Evolutionary conservation across 1,140 invertebrate species (phyloP).

Genomic region (Tetranychus cinnabarinus): DNA sequence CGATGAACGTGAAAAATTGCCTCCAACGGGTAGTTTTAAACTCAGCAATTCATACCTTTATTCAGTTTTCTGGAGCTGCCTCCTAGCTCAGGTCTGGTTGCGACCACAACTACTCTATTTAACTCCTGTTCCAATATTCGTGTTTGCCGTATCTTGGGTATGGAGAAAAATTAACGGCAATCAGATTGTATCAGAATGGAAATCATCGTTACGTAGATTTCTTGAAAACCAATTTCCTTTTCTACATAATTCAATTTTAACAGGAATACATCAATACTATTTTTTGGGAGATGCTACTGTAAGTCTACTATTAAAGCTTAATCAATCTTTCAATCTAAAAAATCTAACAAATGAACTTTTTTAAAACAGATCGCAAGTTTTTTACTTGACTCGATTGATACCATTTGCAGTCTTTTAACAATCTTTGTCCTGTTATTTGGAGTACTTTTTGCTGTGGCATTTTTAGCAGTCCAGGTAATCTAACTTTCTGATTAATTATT

Average conservation of each 20-base stretch:
- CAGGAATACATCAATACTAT: neutral
- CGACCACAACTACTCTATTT: constrained; percentile 41
- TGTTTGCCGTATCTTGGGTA: constrained; percentile 22
- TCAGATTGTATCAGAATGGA: neutral
- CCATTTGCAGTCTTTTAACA: constrained; percentile 25
- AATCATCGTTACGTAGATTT: neutral
- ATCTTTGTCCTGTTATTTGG: constrained; percentile 25
- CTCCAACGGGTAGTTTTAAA: constrained; percentile 9
- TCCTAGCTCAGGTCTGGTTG: constrained; percentile 41
- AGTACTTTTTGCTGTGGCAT: constrained; percentile 21
- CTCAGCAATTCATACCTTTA: constrained; percentile 36
- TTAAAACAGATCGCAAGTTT: constrained; percentile 20
- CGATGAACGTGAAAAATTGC: neutral
- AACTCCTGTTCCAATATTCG: constrained; percentile 34
- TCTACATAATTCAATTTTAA: constrained; percentile 1
- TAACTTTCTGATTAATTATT: neutral
- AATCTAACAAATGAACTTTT: too few species aligned
- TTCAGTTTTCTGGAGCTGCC: constrained; percentile 37
- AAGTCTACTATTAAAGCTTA: neutral
- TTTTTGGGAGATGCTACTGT: neutral
- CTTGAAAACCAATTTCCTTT: neutral
- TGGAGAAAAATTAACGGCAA: neutral
- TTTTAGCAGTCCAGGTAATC: constrained; percentile 24
- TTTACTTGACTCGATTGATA: constrained; percentile 24
- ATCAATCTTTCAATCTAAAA: neutral